Evolutionary conservation across 2,113 vertebrate genomes (phyloP), one percentile per base, ranked within the genome.

Genomic region (Ptyas mucosa): DNA sequence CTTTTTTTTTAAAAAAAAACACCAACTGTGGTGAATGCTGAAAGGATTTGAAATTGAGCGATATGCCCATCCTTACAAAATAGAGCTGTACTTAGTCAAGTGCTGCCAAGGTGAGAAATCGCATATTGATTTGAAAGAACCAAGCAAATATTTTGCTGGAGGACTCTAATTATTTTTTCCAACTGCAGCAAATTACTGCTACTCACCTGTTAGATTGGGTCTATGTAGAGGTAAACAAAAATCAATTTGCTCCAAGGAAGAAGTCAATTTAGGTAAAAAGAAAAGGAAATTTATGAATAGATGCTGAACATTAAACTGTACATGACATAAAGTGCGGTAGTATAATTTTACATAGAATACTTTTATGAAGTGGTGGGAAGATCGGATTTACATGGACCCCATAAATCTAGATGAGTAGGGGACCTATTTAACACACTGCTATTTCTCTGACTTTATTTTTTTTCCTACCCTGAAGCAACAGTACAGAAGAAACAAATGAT

Each of bases 221-320:
- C 7, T 88, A 53, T 88, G 51, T 53, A n/a, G 87, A 53, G 87
- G 51, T 88, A 88, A 88, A 88, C 51, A 88, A 88, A 88, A 88
- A 88, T 53, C 87, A 88, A 88, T 88, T 88, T 88, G 26, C 51
- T 53, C 51, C 52, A 88, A 88, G 87, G 51, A 88, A 88, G 29
- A 53, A 88, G 87, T 88, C 87, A 88, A 88, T 88, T 88, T 88
- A 53, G 51, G 87, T 88, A 53, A 88, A 88, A 88, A 88, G 49
- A 29, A 88, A 88, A 53, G 29, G 87, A 53, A 88, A n/a, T 53
- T n/a, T 53, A 53, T 88, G 26, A 88, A 53, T 53, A 53, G 29
- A 53, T n/a, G 20, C 14, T 18, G 26, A 88, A 29, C 14, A 51
- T 4, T 53, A 53, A 88, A n/a, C 23, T 53, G 8, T 3, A 53